Percentiles rank a stretch among this genome's conserved stretches.
phyloP scores from a whole-genome alignment of 2,888 invertebrate genomes.

The Trachelus iudaicus region DNA sequence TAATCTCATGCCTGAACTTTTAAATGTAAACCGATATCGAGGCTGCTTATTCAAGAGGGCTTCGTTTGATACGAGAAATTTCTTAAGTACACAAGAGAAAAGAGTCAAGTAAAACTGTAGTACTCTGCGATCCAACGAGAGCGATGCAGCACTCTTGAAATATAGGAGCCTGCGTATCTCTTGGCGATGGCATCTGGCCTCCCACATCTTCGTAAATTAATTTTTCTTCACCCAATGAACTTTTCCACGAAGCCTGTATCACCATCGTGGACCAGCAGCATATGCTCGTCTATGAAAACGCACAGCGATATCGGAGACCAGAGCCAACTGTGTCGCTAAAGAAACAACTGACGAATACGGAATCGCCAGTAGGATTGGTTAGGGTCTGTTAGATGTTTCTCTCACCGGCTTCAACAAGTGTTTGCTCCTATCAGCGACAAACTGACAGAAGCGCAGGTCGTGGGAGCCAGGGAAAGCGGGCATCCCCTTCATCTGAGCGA shows the following conservation, averaged over 20 bases:
- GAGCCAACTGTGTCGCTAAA: constrained; percentile 10
- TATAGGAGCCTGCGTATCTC: not conserved
- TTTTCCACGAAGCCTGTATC: not conserved
- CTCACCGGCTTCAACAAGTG: constrained; percentile 97
- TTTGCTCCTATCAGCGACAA: constrained; percentile 96
- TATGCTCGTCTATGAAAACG: not conserved
- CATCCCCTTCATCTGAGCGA: constrained; percentile 91
- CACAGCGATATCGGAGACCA: constrained; percentile 20
- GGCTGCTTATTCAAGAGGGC: not conserved
- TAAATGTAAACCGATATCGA: not conserved
- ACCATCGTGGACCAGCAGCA: not conserved
- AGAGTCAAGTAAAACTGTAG: not conserved
- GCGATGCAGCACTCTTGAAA: not conserved
- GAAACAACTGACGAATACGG: constrained; percentile 29
- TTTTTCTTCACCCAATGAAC: not conserved
- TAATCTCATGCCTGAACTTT: constrained; percentile 6
- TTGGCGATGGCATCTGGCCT: not conserved
- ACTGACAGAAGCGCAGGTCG: constrained; percentile 94
- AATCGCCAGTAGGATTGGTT: constrained; percentile 55
- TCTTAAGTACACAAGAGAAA: not conserved
- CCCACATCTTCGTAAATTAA: not conserved
- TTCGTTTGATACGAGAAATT: not conserved
- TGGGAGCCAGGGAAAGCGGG: constrained; percentile 93
- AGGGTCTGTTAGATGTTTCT: constrained; percentile 64
- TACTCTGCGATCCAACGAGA: not conserved